phyloP scores from a whole-genome alignment of 2,797 vertebrate genomes.

The Trachops cirrhosus region DNA sequence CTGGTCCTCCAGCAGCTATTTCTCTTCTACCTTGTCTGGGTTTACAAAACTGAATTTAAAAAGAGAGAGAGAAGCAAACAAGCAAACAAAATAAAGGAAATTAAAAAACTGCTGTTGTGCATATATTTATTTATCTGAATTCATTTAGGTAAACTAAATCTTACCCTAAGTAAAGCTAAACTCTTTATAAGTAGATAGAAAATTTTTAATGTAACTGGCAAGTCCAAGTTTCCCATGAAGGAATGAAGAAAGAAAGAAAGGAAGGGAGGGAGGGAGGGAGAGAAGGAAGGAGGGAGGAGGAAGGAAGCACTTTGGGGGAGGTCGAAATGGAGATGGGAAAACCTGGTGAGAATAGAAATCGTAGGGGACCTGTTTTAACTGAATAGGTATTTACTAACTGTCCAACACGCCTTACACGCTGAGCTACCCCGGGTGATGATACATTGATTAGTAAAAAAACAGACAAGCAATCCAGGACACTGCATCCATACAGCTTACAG shows the following conservation, averaged over 20 bases:
- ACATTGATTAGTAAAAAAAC: neutral
- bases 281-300: neutral
- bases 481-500: neutral
- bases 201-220: neutral
- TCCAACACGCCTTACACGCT: neutral
- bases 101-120: neutral
- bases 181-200: neutral
- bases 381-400: neutral
- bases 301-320: neutral
- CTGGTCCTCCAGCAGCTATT: neutral
- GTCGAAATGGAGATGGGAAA: neutral
- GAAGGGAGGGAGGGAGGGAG: too few relatives aligned
- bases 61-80: neutral
- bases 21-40: neutral
- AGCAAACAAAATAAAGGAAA: neutral
- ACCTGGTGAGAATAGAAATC: neutral
- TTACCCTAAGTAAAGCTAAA: neutral
- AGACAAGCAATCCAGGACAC: neutral
- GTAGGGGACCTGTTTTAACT: neutral
- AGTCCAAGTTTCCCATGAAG: neutral
- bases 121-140: neutral
- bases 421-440: neutral
- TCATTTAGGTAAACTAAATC: neutral
- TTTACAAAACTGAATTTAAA: neutral
- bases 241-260: neutral